phyloP scores from a whole-genome alignment of 1,140 invertebrate genomes.

The Rhopalosiphum maidis region DNA sequence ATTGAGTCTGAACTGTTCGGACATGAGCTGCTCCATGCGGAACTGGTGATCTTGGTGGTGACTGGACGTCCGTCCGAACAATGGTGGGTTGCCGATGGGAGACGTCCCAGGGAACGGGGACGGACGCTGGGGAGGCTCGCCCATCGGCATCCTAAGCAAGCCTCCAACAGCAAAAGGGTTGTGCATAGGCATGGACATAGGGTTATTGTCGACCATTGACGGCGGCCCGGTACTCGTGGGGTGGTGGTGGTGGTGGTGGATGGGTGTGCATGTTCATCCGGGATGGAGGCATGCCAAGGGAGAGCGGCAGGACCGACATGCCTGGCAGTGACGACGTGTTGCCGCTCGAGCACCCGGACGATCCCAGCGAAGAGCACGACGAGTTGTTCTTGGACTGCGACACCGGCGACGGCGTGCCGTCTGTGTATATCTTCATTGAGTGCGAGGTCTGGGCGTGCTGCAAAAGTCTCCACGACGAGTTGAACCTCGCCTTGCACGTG shows the following conservation, averaged over 20 bases:
- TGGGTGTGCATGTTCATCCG: slow-evolving; percentile 57
- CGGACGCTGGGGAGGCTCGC: slow-evolving; percentile 60
- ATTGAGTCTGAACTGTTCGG: slow-evolving; percentile 76
- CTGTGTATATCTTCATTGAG: slow-evolving; percentile 91
- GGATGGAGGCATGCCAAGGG: slow-evolving; percentile 62
- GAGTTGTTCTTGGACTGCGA: slow-evolving; percentile 63
- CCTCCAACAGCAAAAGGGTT: slow-evolving; percentile 74
- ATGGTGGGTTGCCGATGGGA: slow-evolving; percentile 69
- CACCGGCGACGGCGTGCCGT: slow-evolving; percentile 66
- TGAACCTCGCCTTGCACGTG: slow-evolving; percentile 87
- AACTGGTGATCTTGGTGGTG: slow-evolving; percentile 75
- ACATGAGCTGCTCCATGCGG: slow-evolving; percentile 81
- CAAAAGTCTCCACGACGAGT: slow-evolving; percentile 91
- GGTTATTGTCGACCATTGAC: slow-evolving; percentile 61
- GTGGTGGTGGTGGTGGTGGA: slow-evolving; percentile 63
- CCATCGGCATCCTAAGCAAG: slow-evolving; percentile 71
- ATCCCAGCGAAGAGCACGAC: slow-evolving; percentile 60
- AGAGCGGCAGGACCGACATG: slow-evolving; percentile 62
- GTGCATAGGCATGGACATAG: slow-evolving; percentile 64
- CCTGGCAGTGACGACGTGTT: slow-evolving; percentile 64
- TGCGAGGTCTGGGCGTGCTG: slow-evolving; percentile 94
- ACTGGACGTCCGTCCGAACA: slow-evolving; percentile 71
- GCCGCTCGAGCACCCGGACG: slow-evolving; percentile 60
- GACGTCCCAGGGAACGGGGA: slow-evolving; percentile 65
- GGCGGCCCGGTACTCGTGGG: slow-evolving; percentile 62